Base-by-base conservation (phyloP, 2,888 invertebrate species). In the Deilephila elpenor region DNA sequence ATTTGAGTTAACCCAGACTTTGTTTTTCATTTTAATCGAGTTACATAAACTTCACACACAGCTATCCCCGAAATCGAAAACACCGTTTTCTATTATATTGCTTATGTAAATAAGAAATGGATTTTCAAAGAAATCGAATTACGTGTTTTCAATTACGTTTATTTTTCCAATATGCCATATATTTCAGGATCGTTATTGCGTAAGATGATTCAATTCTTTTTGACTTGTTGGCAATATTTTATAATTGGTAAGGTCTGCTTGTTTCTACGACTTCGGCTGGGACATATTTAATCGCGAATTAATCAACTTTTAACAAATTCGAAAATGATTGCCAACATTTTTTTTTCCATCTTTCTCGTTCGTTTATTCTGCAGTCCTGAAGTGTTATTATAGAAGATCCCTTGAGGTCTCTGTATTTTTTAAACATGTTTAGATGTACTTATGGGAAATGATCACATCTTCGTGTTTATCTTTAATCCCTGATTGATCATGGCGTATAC, bases 111-210 rank as follows among this genome's bases (percentile, higher is more conserved):
- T 62, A 20, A 59, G n/a, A 20, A 44, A 44, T 44, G 3, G 20
- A 20, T 14, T 44, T 34, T 64, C 64, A 20, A 14, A 37, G 62
- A 64, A 64, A 67, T 44, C 20, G 20, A 20, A 67, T 67, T 44
- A 14, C 6, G 8, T 25, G 44, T 67, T 44, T 62, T 29, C 25
- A 61, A 61, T 29, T 25, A 29, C 29, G 14, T 61, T 61, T 61
- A 61, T 61, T 61, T 25, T 29, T 61, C 17, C 61, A 61, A 61
- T 61, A 61, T 32, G 17, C 14, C 17, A 61, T 17, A 32, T 17
- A 29, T 29, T 32, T 61, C 17, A 62, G n/a, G 19, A 1, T n/a
- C n/a, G 17, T 56, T 56, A 56, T 56, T 56, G n/a, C 19, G 56
- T 56, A 56, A 56, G 19, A 56, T 56, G n/a, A 56, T n/a, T 56